These are phyloP conservation scores for Drosophila watanabei DNA, from an alignment of 1,140 invertebrate genomes.

Conservation along the genomic window DNA sequence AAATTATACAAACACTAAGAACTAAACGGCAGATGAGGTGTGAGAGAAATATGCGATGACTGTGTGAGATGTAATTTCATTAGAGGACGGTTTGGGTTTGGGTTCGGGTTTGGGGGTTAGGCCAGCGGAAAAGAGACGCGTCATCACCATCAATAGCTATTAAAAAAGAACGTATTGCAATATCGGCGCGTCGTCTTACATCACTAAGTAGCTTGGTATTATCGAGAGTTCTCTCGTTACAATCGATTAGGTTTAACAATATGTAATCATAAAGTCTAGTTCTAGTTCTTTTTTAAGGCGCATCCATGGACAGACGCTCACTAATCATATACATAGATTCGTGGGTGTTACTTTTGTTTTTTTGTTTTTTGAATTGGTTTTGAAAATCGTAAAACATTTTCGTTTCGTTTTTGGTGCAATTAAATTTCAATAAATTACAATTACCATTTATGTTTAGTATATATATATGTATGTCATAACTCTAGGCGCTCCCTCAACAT, in stretches of 20 bases:
- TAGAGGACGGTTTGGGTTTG: conserved; percentile 61
- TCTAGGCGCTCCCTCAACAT: conserved; percentile 64
- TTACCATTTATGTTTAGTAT: conserved; percentile 54
- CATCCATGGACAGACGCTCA: conserved; percentile 59
- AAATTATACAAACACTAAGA: conserved; percentile 58
- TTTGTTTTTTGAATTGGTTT: conserved; percentile 33
- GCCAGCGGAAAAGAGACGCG: conserved; percentile 47
- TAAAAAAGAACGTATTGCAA: conserved; percentile 72
- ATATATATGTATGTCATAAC: conserved; percentile 57
- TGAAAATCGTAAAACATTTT: conserved; percentile 71
- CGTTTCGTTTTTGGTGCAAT: conserved; percentile 69
- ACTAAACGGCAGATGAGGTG: conserved; percentile 63
- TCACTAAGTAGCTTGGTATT: conserved; percentile 70
- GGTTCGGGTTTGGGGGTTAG: conserved; percentile 17
- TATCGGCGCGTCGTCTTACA: conserved; percentile 67
- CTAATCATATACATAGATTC: conserved; percentile 72
- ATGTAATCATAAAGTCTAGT: conserved; percentile 55
- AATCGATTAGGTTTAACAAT: conserved; percentile 52
- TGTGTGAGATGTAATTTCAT: conserved; percentile 67
- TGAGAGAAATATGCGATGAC: conserved; percentile 39
- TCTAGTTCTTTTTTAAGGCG: conserved; percentile 62
- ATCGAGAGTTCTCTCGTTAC: conserved; percentile 48
- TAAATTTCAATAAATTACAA: conserved; percentile 82
- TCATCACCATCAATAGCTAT: conserved; percentile 48
- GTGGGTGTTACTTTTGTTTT: conserved; percentile 38